Conservation (phyloP, 1,140 invertebrate species). For the Vollenhovia emeryi region DNA sequence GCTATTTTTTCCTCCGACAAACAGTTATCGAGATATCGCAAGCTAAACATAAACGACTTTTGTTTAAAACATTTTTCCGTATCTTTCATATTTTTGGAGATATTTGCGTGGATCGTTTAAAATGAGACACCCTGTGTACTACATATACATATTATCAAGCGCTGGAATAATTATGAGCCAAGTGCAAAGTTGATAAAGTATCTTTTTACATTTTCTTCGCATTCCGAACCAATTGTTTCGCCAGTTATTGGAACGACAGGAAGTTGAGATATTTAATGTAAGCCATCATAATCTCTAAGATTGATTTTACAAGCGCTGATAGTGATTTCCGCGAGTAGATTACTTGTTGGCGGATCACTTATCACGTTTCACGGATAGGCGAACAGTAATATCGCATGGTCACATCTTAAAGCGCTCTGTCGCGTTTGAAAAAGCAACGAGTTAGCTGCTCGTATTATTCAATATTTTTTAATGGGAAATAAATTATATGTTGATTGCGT, state of each 20-base stretch:
- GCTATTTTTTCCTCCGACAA: too few species aligned
- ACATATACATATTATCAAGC: too few species aligned
- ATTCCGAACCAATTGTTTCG: too few species aligned
- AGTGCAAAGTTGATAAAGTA: too few species aligned
- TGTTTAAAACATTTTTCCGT: too few species aligned
- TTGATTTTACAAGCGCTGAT: constrained; percentile 30
- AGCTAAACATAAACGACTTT: too few species aligned
- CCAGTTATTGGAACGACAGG: background rate
- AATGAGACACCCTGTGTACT: too few species aligned
- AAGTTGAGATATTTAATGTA: background rate
- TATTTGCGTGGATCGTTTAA: too few species aligned
- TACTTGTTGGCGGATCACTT: background rate
- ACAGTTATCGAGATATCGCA: too few species aligned
- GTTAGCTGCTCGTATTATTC: background rate
- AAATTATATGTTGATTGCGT: background rate
- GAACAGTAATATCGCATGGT: background rate
- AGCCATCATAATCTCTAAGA: background rate
- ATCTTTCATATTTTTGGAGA: too few species aligned
- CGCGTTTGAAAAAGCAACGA: background rate
- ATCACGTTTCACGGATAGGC: background rate
- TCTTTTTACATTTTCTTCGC: too few species aligned
- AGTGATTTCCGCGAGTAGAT: constrained; percentile 3
- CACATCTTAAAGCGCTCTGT: background rate
- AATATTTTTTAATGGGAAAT: constrained; percentile 1
- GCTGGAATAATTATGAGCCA: too few species aligned